Evolutionary conservation across 2,888 invertebrate species (phyloP).

Genomic region (Laothoe populi): DNA sequence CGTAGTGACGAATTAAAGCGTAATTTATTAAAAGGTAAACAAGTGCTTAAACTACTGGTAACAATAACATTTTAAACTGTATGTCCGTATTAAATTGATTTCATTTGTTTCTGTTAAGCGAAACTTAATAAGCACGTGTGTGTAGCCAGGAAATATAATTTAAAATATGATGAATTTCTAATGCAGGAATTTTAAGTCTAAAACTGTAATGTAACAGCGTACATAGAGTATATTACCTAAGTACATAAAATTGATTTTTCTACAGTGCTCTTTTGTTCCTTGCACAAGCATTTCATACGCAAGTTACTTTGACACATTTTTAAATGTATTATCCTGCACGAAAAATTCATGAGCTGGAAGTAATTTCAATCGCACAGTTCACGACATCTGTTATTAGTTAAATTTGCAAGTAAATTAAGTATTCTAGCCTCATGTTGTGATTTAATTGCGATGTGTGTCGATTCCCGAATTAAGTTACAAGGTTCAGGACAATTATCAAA

Average conservation of each 20-base stretch:
- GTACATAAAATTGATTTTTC: conserved; percentile 4
- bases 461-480: conserved; percentile 17
- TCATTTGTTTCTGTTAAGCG: conserved; percentile 39
- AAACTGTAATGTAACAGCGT: conserved; percentile 29
- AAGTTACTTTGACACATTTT: not conserved
- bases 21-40: conserved; percentile 63
- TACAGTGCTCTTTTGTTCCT: conserved; percentile 23
- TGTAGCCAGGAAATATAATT: conserved; percentile 25
- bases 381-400: conserved; percentile 19
- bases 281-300: conserved; percentile 12
- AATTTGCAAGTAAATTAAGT: conserved; percentile 20
- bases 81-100: conserved; percentile 56
- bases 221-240: conserved; percentile 7
- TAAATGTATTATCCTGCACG: not conserved
- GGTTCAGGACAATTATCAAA: conserved; percentile 20
- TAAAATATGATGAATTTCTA: conserved; percentile 12
- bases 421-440: conserved; percentile 22
- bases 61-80: conserved; percentile 76
- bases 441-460: conserved; percentile 16
- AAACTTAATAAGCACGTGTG: conserved; percentile 36
- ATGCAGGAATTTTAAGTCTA: conserved; percentile 26
- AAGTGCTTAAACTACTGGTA: conserved; percentile 82
- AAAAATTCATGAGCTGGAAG: conserved; percentile 12
- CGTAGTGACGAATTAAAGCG: too few species aligned
- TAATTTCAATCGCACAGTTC: conserved; percentile 23